Conservation (phyloP, 1,140 invertebrate genomes). For the Drosophila ironensis region DNA sequence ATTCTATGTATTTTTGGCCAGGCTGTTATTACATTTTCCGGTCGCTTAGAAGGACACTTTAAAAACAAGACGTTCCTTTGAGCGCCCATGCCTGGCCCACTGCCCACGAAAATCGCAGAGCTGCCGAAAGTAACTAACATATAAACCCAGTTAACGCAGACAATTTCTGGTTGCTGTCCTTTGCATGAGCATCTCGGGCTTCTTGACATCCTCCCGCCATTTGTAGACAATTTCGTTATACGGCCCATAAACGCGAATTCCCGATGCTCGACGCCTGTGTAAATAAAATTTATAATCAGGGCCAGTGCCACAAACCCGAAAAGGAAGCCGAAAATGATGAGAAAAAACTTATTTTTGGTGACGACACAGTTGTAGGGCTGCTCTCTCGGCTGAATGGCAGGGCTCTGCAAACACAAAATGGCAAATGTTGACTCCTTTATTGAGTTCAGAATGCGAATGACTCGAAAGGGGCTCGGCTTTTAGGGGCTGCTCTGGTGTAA, state of each 20-base stretch:
- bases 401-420: constrained; percentile 37
- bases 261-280: constrained; percentile 55
- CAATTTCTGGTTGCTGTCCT: constrained; percentile 15
- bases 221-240: constrained; percentile 63
- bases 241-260: constrained; percentile 58
- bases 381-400: constrained; percentile 13
- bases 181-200: constrained; percentile 31
- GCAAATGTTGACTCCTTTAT: constrained; percentile 62
- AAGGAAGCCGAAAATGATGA: constrained; percentile 13
- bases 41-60: not conserved
- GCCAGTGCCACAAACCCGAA: constrained; percentile 8
- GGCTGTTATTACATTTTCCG: constrained; percentile 1
- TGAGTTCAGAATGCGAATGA: constrained; percentile 50
- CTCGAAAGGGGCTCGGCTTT: constrained; percentile 17
- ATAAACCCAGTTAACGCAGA: constrained; percentile 46
- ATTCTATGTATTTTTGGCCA: not conserved
- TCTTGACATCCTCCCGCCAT: constrained; percentile 36
- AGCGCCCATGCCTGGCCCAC: constrained; percentile 1
- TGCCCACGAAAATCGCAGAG: constrained; percentile 34
- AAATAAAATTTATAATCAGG: constrained; percentile 64
- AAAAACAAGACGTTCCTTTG: not conserved
- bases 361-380: constrained; percentile 10
- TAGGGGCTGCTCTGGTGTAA: constrained; percentile 31
- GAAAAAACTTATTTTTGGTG: constrained; percentile 23
- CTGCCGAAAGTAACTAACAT: constrained; percentile 38